Evolutionary conservation across 2,113 vertebrate species (phyloP).

Genomic region (Nothobranchius furzeri): DNA sequence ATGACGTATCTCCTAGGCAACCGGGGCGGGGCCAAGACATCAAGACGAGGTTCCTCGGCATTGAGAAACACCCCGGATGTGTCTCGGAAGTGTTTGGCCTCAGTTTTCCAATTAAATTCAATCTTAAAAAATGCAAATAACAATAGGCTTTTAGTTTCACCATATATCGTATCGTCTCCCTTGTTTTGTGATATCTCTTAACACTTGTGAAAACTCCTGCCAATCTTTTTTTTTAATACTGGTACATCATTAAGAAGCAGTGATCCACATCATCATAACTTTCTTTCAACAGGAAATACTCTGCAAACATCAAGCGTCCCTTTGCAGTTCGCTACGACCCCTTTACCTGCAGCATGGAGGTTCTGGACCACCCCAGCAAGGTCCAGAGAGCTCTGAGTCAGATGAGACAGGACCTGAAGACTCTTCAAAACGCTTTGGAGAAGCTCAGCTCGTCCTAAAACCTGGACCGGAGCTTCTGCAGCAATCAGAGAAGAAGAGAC

Average conservation of each 20-base stretch:
- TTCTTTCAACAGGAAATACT: conserved; percentile 74
- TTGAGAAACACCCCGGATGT: too few species aligned
- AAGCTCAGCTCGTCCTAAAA: conserved; percentile 64
- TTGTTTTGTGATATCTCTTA: too few species aligned
- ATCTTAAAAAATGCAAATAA: too few species aligned
- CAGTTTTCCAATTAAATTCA: not conserved
- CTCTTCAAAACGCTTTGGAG: conserved; percentile 79
- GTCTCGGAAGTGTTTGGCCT: too few species aligned
- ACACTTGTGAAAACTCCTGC: too few species aligned
- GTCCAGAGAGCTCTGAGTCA: conserved; percentile 74
- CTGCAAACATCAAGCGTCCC: conserved; percentile 77
- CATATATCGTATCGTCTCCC: too few species aligned
- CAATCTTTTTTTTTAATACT: too few species aligned
- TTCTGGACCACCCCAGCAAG: conserved; percentile 79
- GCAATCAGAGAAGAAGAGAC: not conserved
- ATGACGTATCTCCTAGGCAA: too few species aligned
- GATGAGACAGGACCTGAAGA: conserved; percentile 80
- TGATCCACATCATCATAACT: not conserved
- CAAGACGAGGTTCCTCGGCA: too few species aligned
- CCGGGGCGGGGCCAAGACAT: too few species aligned
- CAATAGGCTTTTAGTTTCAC: too few species aligned
- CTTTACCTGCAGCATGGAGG: conserved; percentile 79
- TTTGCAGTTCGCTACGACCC: conserved; percentile 80
- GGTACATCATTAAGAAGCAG: too few species aligned
- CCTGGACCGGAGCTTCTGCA: not conserved